These are phyloP conservation scores for Narcine bancroftii DNA, from an alignment of 2,113 vertebrate species.

Conservation along the genomic window DNA sequence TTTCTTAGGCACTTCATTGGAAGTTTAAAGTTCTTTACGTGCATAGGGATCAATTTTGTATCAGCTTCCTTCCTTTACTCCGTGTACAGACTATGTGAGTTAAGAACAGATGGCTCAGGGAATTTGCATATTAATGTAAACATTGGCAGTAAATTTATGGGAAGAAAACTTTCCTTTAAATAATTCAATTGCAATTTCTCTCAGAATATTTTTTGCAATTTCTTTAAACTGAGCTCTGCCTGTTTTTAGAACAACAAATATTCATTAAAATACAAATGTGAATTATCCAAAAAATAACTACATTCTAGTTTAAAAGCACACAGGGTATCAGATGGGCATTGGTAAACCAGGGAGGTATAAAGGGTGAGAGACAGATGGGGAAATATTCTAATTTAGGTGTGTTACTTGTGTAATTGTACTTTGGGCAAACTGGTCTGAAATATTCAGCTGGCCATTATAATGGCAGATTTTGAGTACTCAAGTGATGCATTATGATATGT, in stretches of 20 bases:
- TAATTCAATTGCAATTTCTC: conserved; percentile 4
- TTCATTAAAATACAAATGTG: not conserved
- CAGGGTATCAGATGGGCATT: too few species aligned
- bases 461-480: not conserved
- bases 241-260: not conserved
- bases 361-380: too few species aligned
- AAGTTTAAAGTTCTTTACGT: not conserved
- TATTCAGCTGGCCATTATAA: not conserved
- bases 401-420: not conserved
- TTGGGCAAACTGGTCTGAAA: not conserved
- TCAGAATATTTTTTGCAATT: not conserved
- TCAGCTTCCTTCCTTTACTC: not conserved
- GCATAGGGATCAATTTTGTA: not conserved
- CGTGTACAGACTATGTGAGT: not conserved
- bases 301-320: too few species aligned
- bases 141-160: not conserved
- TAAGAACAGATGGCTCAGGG: not conserved
- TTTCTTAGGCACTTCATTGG: not conserved
- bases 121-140: conserved; percentile 12
- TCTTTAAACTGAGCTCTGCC: not conserved
- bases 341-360: too few species aligned
- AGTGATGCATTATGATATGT: not conserved
- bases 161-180: not conserved
- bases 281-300: not conserved
- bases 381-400: not conserved